phyloP scores from a whole-genome alignment of 2,888 invertebrate genomes.

The Clepsis dumicolana region DNA sequence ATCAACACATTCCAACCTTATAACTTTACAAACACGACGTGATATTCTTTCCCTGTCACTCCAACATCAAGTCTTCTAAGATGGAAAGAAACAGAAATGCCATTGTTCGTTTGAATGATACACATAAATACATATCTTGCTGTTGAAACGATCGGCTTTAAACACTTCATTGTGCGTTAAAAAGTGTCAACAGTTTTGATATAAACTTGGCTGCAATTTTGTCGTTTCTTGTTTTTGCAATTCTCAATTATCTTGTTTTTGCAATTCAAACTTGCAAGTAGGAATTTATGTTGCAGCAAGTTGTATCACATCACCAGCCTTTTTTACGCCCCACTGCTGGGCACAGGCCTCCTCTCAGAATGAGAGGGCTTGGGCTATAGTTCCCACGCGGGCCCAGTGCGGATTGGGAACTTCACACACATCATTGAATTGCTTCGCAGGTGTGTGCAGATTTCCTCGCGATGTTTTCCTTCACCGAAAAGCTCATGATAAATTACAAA shows the following conservation, averaged over 20 bases:
- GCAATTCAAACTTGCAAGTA: no score
- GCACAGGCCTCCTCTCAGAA: no score
- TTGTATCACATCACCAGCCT: no score
- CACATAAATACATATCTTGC: conserved; percentile 74
- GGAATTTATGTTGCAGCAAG: no score
- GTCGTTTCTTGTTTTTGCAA: not conserved
- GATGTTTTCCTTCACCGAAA: no score
- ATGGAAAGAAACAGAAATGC: conserved; percentile 62
- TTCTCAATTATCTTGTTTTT: not conserved
- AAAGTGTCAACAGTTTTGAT: conserved; percentile 33
- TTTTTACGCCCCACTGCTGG: no score
- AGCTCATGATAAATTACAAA: no score
- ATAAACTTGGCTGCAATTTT: not conserved
- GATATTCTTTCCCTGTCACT: conserved; percentile 67
- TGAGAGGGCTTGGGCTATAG: no score
- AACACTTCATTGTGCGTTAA: conserved; percentile 67
- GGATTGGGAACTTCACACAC: no score
- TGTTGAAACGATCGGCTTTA: conserved; percentile 67
- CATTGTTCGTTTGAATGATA: conserved; percentile 84
- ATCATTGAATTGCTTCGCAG: no score
- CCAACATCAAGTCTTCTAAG: conserved; percentile 52
- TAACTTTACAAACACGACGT: conserved; percentile 68
- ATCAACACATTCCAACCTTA: conserved; percentile 45
- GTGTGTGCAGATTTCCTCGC: no score
- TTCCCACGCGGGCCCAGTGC: no score